phyloP scores from a whole-genome alignment of 2,113 vertebrate genomes.

The Neotragus moschatus region DNA sequence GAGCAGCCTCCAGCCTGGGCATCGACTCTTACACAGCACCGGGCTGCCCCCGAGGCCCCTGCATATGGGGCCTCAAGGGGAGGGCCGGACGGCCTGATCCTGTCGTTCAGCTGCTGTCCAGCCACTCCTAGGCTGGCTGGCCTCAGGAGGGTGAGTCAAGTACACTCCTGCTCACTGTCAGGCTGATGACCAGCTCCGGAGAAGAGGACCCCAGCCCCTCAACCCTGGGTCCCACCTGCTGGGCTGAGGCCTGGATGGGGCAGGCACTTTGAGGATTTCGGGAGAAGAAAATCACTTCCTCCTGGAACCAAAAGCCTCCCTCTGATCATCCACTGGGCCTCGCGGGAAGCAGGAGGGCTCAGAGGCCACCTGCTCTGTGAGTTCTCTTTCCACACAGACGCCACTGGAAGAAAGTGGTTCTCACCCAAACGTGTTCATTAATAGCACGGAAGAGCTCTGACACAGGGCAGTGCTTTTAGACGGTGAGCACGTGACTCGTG shows the following conservation, averaged over 20 bases:
- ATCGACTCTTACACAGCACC: background rate
- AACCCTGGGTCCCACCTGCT: background rate
- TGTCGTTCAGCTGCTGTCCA: background rate
- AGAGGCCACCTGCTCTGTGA: background rate
- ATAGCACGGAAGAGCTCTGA: background rate
- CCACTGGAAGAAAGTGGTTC: background rate
- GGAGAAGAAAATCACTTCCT: background rate
- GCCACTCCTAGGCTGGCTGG: background rate
- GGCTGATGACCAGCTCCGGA: background rate
- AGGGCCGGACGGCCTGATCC: accelerated
- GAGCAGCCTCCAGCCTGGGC: background rate
- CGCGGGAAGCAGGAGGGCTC: accelerated
- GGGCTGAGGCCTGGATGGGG: no score
- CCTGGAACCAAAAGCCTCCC: background rate
- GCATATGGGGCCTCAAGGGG: no score
- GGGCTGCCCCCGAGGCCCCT: background rate
- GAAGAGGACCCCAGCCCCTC: background rate
- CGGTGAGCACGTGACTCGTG: accelerated
- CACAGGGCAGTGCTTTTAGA: background rate
- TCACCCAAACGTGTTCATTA: background rate
- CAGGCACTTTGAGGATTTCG: accelerated
- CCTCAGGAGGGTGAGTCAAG: background rate
- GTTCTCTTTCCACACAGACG: background rate
- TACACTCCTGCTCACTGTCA: background rate
- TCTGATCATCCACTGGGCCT: background rate